These are phyloP conservation scores for Noctua pronuba DNA, from an alignment of 2,888 invertebrate genomes.

Conservation along the genomic window DNA sequence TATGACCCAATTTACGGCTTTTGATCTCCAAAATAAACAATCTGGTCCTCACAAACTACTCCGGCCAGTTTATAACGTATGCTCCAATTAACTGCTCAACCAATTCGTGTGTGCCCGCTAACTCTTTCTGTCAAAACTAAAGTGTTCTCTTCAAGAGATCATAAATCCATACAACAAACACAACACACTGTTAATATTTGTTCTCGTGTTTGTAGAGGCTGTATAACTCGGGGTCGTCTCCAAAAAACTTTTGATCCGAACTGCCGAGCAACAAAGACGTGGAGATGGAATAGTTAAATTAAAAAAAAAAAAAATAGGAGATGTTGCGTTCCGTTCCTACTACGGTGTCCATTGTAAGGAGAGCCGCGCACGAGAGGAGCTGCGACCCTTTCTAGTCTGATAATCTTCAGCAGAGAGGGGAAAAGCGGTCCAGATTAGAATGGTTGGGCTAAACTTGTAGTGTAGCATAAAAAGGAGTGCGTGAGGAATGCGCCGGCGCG, in stretches of 20 bases:
- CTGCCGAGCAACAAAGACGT: conserved; percentile 78
- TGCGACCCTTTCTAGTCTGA: conserved; percentile 74
- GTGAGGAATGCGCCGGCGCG: conserved; percentile 88
- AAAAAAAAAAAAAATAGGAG: conserved; percentile 82
- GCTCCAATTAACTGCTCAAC: conserved; percentile 73
- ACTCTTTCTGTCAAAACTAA: conserved; percentile 76
- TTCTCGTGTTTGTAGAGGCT: conserved; percentile 71
- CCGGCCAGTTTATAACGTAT: conserved; percentile 50
- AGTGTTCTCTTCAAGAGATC: conserved; percentile 74
- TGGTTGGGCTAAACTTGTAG: conserved; percentile 83
- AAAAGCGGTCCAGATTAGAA: conserved; percentile 74
- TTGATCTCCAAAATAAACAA: conserved; percentile 45
- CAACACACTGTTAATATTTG: conserved; percentile 82
- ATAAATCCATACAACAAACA: conserved; percentile 81
- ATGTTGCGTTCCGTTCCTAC: conserved; percentile 80
- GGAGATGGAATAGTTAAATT: conserved; percentile 82
- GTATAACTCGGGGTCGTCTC: conserved; percentile 65
- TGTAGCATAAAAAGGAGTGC: conserved; percentile 89
- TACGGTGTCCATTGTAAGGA: conserved; percentile 70
- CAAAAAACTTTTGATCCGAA: conserved; percentile 79
- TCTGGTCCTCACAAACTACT: conserved; percentile 49
- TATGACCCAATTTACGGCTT: conserved; percentile 48
- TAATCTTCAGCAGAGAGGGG: conserved; percentile 69
- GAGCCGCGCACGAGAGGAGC: conserved; percentile 71
- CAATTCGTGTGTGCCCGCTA: conserved; percentile 80